Conservation (phyloP, 1,140 invertebrate species). For the Brachionus rubens region DNA sequence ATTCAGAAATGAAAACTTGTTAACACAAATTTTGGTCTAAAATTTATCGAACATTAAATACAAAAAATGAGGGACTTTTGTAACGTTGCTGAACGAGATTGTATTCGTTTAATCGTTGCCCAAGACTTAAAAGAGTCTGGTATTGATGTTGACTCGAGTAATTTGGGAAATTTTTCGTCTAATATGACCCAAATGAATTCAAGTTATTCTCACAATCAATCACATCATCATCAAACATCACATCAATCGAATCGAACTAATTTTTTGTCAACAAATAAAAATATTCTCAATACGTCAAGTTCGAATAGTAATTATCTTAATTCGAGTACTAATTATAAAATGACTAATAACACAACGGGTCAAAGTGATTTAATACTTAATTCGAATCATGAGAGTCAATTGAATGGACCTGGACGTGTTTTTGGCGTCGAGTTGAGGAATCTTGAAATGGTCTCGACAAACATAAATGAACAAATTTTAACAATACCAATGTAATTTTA, state of each 20-base stretch:
- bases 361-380: neutral
- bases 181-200: slow-evolving; percentile 41
- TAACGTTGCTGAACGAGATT: slow-evolving; percentile 44
- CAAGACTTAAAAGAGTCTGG: slow-evolving; percentile 44
- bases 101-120: slow-evolving; percentile 43
- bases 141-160: slow-evolving; percentile 41
- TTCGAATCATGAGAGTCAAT: slow-evolving; percentile 18
- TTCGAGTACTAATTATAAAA: slow-evolving; percentile 19
- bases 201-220: slow-evolving; percentile 26
- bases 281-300: slow-evolving; percentile 12
- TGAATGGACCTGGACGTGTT: neutral
- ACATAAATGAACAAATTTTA: slow-evolving; percentile 24
- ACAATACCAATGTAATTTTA: neutral
- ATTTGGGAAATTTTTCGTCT: slow-evolving; percentile 25
- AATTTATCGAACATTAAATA: too few species aligned
- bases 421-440: slow-evolving; percentile 9
- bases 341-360: neutral
- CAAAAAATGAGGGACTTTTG: slow-evolving; percentile 46
- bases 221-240: too few species aligned
- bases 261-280: slow-evolving; percentile 1
- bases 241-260: neutral
- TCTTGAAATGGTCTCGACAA: neutral
- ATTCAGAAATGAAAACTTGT: too few species aligned
- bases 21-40: too few species aligned
- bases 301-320: slow-evolving; percentile 5